Percentiles rank a stretch among this genome's conserved stretches.
Conservation (phyloP, 2,888 invertebrate genomes). For the Apamea crenata region DNA sequence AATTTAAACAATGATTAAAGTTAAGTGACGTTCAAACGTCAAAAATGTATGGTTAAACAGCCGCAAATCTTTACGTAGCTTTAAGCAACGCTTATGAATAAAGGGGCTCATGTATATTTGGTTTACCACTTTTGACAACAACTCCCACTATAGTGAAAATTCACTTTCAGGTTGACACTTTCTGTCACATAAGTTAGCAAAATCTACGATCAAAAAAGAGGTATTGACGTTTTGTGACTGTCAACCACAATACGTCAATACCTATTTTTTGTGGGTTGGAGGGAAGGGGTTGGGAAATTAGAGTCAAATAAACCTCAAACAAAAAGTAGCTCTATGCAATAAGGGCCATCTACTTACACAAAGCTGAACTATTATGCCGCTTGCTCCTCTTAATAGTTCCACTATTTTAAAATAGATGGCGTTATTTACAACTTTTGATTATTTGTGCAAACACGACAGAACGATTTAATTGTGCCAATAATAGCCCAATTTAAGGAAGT, state of each 20-base stretch:
- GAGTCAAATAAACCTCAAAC: background rate
- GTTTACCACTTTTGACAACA: background rate
- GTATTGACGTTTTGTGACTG: background rate
- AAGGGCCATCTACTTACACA: slow-evolving; percentile 30
- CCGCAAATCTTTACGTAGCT: too few species aligned
- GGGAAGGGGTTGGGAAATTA: background rate
- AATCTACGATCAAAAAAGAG: background rate
- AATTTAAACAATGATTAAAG: too few species aligned
- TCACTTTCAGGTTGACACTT: too few species aligned
- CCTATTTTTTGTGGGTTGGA: too few species aligned
- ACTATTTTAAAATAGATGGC: slow-evolving; percentile 36
- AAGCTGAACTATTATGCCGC: background rate
- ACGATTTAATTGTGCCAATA: background rate
- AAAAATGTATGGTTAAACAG: background rate
- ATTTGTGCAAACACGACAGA: background rate
- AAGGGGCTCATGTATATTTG: background rate
- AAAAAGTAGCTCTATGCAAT: background rate
- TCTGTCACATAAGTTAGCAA: background rate
- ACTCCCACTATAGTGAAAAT: background rate
- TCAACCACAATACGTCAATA: too few species aligned
- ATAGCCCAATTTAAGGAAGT: slow-evolving; percentile 12
- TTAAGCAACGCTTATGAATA: background rate
- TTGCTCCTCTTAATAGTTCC: background rate
- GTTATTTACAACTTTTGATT: background rate
- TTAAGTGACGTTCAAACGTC: background rate